Conservation (phyloP, 2,113 vertebrate species). For the Blennius ocellaris region DNA sequence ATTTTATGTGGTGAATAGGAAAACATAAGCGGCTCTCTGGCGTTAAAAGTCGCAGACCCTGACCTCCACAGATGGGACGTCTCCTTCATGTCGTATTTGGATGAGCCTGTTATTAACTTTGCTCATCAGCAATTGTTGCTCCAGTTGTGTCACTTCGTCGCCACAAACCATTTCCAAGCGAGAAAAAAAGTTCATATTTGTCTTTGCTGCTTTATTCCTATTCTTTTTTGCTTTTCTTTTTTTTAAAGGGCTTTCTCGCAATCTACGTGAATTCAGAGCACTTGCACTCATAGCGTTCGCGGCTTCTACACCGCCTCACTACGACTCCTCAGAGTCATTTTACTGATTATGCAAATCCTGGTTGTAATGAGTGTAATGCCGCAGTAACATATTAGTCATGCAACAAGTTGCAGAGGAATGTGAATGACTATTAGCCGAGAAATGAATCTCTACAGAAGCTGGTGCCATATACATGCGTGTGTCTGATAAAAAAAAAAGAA, state of each 20-base stretch:
- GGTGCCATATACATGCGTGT: slow-evolving; percentile 22
- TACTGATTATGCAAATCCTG: slow-evolving; percentile 30
- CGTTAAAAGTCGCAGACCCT: no score
- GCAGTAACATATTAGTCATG: slow-evolving; percentile 48
- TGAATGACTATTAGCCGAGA: slow-evolving; percentile 29
- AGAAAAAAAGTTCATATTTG: background rate
- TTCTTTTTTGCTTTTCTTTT: slow-evolving; percentile 5
- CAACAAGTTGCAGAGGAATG: slow-evolving; percentile 64
- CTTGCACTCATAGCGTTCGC: slow-evolving; percentile 37
- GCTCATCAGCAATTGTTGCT: background rate
- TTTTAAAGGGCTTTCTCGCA: slow-evolving; percentile 7
- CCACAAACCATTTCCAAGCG: slow-evolving; percentile 26
- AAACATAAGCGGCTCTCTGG: no score
- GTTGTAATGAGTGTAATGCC: slow-evolving; percentile 41
- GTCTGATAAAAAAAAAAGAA: background rate
- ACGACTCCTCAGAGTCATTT: slow-evolving; percentile 13
- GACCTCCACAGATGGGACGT: background rate
- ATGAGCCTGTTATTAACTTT: background rate
- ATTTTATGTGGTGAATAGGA: no score
- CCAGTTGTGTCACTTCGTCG: slow-evolving; percentile 17
- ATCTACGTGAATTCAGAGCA: slow-evolving; percentile 8
- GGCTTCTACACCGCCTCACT: slow-evolving; percentile 39
- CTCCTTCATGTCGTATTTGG: background rate
- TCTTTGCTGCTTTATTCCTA: background rate
- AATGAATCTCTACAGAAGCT: slow-evolving; percentile 21